A percentile compares a stretch with the other conserved stretches of the same genome.
Evolutionary conservation across 2,888 invertebrate genomes (phyloP).

Genomic region (Thereva nobilitata): DNA sequence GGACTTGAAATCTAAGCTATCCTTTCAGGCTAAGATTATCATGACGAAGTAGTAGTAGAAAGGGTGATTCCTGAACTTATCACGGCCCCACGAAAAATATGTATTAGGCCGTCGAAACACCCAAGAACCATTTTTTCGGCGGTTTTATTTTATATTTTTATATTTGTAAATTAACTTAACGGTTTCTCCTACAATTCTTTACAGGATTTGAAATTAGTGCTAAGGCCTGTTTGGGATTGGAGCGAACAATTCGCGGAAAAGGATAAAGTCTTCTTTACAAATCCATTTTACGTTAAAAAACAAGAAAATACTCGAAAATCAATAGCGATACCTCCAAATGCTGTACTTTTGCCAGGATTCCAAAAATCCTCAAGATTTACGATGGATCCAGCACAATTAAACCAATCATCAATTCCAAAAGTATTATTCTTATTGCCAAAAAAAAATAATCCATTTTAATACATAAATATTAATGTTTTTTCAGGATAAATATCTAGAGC

Average conservation of each 20-base stretch:
- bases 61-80: too few relatives aligned
- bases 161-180: not conserved
- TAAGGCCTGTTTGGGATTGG: constrained; percentile 90
- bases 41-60: too few relatives aligned
- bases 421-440: constrained; percentile 33
- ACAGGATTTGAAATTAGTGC: constrained; percentile 59
- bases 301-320: constrained; percentile 51
- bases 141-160: not conserved
- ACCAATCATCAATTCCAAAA: constrained; percentile 53
- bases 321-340: constrained; percentile 50
- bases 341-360: constrained; percentile 49
- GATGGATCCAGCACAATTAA: constrained; percentile 37
- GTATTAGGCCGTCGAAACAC: constrained; percentile 34
- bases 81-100: too few relatives aligned
- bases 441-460: not conserved
- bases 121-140: constrained; percentile 5
- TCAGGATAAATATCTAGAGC: constrained; percentile 58
- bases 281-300: constrained; percentile 71
- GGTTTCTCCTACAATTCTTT: constrained; percentile 4
- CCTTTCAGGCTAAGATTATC: too few relatives aligned
- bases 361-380: constrained; percentile 45
- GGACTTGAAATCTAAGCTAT: too few relatives aligned
- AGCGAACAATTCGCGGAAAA: constrained; percentile 81
- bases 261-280: constrained; percentile 81
- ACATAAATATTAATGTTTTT: constrained; percentile 7